Percentiles rank a stretch among this genome's conserved stretches.
Evolutionary conservation across 2,888 invertebrate genomes (phyloP).

Genomic region (Cenopis cana): DNA sequence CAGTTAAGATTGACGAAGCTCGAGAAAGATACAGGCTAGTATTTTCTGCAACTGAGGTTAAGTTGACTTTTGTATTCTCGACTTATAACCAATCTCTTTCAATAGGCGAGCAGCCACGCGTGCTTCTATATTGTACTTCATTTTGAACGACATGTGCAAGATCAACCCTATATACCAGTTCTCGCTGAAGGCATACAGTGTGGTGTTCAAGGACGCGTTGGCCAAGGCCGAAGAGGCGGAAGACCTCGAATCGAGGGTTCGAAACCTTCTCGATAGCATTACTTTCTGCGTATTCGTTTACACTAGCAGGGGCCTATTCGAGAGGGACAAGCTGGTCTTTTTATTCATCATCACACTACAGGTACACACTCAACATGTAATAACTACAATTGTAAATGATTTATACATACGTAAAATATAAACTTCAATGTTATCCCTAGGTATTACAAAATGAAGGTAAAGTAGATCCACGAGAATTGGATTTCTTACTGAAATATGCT

Average conservation of each 20-base stretch:
- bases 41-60: not conserved
- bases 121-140: slow-evolving; percentile 96
- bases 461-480: slow-evolving; percentile 90
- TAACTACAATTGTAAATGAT: not conserved
- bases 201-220: slow-evolving; percentile 95
- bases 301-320: slow-evolving; percentile 95
- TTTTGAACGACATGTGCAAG: slow-evolving; percentile 95
- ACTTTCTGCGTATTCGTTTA: slow-evolving; percentile 95
- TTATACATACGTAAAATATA: not conserved
- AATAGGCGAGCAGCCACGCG: slow-evolving; percentile 91
- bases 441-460: slow-evolving; percentile 84
- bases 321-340: slow-evolving; percentile 96
- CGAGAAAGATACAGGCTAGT: slow-evolving; percentile 91
- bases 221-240: slow-evolving; percentile 88
- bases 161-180: slow-evolving; percentile 98
- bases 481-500: slow-evolving; percentile 95
- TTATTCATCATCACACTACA: slow-evolving; percentile 94
- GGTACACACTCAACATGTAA: slow-evolving; percentile 67
- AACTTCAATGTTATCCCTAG: slow-evolving; percentile 51
- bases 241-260: slow-evolving; percentile 89
- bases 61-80: not conserved
- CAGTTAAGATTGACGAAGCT: slow-evolving; percentile 95
- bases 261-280: slow-evolving; percentile 93
- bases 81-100: slow-evolving; percentile 40
- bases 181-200: slow-evolving; percentile 96